Base-by-base conservation (phyloP, 2,113 vertebrate genomes). In the Antennarius striatus region DNA sequence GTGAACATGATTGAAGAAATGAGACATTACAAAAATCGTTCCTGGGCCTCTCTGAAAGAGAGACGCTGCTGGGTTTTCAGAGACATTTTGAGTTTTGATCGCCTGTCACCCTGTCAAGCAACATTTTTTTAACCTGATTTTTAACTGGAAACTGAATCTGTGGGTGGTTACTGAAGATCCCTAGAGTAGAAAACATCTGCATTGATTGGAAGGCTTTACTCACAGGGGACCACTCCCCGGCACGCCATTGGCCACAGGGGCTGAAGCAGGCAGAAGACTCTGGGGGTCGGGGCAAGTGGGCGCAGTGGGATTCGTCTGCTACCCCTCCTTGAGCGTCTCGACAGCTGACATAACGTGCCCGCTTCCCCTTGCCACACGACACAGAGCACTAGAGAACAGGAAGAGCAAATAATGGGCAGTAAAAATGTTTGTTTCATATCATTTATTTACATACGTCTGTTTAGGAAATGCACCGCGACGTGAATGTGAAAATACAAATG, bases 271-370 rank as follows among this genome's bases (percentile, higher is more conserved):
- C 75, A 6, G 93, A 89, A 54, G 89, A 65, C 84, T 98, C 96
- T 4, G 94, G 91, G 5, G 97, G 97, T 15, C 94, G 92, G 10
- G 94, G 93, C 59, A 91, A 83, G 78, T 95, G 92, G 58, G 93
- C 83, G 36, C 97, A 99, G 47, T 89, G 86, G 0, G 94, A 93
- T 72, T 96, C 96, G 46, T 97, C 95, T 1, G 95, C 96, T 66
- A 95, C 88, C 10, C 86, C 90, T 39, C 95, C 95, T 4, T 91
- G 79, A 71, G 85, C 89, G 47, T 98, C 96, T 49, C 96, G 93
- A 75, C 97, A 99, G 81, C 96, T 99, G 61, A 98, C 96, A 2
- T 98, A 99, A 14, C 97, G 96, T 55, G 92, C 96, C 16, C 86
- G 94, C 72, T 87, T 90, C 1, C 97, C 97, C 56, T 92, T 94